Evolutionary conservation across 2,797 vertebrate genomes (phyloP).

Genomic region (Cryptoblepharus egeriae): DNA sequence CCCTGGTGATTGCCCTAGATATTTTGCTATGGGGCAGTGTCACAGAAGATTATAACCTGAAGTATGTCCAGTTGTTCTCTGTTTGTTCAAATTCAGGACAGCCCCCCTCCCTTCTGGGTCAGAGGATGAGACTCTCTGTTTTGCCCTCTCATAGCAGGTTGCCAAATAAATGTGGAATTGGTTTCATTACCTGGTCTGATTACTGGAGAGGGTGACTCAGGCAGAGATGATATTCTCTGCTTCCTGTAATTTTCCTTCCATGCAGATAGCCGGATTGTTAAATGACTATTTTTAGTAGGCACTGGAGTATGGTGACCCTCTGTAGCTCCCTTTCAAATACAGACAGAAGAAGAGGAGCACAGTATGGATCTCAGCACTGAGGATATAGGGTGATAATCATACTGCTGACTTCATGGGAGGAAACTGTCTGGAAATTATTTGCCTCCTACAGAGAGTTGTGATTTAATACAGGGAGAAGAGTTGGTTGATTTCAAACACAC

Average conservation of each 20-base stretch:
- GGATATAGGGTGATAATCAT: not conserved
- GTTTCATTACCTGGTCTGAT: slow-evolving; percentile 63
- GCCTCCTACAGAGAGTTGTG: slow-evolving; percentile 53
- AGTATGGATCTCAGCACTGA: slow-evolving; percentile 19
- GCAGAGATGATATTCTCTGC: slow-evolving; percentile 55
- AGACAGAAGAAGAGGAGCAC: slow-evolving; percentile 21
- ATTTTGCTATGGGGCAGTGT: not conserved
- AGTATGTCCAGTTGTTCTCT: slow-evolving; percentile 14
- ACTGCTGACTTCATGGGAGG: slow-evolving; percentile 56
- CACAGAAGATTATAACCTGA: not conserved
- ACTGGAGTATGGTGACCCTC: slow-evolving; percentile 67
- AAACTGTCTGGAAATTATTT: slow-evolving; percentile 61
- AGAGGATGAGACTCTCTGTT: slow-evolving; percentile 6
- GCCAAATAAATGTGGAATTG: slow-evolving; percentile 66
- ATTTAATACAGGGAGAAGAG: slow-evolving; percentile 38
- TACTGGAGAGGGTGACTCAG: slow-evolving; percentile 47
- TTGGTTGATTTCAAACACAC: slow-evolving; percentile 44
- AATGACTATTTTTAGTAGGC: slow-evolving; percentile 68
- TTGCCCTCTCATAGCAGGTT: slow-evolving; percentile 48
- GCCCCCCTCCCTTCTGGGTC: not conserved
- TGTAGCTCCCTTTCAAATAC: slow-evolving; percentile 57
- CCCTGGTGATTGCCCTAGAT: not conserved
- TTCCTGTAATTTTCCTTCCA: slow-evolving; percentile 65
- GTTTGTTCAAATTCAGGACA: not conserved
- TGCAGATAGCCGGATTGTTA: slow-evolving; percentile 62